Evolutionary conservation across 2,113 vertebrate species (phyloP), one percentile per base, ranked within the genome.

Genomic region (Cyphomyrus plagiostoma): DNA sequence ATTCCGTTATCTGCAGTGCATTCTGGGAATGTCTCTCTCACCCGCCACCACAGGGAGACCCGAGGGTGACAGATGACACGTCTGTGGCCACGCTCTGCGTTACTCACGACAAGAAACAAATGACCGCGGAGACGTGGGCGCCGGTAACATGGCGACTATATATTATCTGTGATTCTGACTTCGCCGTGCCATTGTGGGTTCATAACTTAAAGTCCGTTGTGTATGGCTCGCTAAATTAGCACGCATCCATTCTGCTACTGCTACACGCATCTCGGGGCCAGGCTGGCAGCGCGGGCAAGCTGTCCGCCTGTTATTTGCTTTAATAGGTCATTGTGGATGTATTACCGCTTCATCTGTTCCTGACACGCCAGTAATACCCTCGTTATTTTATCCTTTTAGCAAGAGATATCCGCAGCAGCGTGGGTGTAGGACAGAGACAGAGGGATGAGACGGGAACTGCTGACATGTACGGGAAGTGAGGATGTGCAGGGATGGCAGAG

Each of bases 1-100:
- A 94, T 93, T 89, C 93, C 93, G 93, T 94, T 95, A 94, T 94
- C 93, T 93, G 93, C 93, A 92, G 91, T 92, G 93, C 94, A 94
- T 92, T 88, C 91, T 88, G 50, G 86, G 89, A 92, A 90, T 70
- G 88, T 90, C 90, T 90, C 39, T 19, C 80, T 89, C 89, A 30
- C 7, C 80, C 39, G 2, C 87, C 49, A 10, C 80, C 52, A 46
- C 17, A 3, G 45, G 11, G 39, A 6, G 50, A 62, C 77, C 80
- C 39, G 19, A 30, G 19, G 19, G 92, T 92, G 92, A 93, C 91
- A 92, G 93, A 93, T 91, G 91, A 92, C 89, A 87, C 21, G 70
- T 91, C 92, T 84, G 84, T 82, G 90, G 91, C 86, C 91, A 13
- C 84, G 88, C 88, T 90, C 7, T 86, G 26, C 30, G 0, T 74